phyloP scores from a whole-genome alignment of 2,797 vertebrate genomes.

The Epinephelus awoara region DNA sequence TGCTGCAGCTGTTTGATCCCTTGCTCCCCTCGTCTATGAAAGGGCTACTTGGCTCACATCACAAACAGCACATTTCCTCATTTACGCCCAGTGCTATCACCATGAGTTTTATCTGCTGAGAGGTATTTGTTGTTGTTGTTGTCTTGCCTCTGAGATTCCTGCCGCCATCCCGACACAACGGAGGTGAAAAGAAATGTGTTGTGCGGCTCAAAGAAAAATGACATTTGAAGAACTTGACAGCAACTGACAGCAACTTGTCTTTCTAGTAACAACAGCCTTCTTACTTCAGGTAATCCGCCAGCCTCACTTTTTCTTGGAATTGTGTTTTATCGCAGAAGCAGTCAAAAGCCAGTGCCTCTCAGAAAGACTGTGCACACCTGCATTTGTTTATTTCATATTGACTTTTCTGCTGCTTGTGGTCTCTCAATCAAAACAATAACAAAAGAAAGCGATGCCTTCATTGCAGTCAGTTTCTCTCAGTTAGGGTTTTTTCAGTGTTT shows the following conservation, averaged over 20 bases:
- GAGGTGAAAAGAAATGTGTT: not conserved
- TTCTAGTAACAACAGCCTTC: not conserved
- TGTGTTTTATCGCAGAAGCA: not conserved
- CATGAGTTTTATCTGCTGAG: not conserved
- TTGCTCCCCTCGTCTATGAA: constrained; percentile 8
- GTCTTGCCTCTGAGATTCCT: not conserved
- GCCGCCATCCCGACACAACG: not conserved
- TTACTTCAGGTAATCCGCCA: constrained; percentile 4
- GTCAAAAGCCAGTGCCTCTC: not conserved
- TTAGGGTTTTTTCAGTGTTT: too few relatives aligned
- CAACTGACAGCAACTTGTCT: constrained; percentile 1
- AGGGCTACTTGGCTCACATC: constrained; percentile 20
- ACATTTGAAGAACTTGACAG: constrained; percentile 12
- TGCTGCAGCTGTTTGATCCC: constrained; percentile 56
- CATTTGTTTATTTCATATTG: not conserved
- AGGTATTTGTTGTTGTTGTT: not conserved
- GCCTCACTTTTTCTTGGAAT: not conserved
- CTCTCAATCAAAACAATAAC: too few relatives aligned
- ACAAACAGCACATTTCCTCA: constrained; percentile 1
- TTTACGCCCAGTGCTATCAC: not conserved
- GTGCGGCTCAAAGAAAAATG: constrained; percentile 2
- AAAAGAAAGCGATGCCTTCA: too few relatives aligned
- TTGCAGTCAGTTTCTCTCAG: too few relatives aligned
- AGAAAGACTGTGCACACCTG: not conserved
- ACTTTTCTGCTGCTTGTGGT: too few relatives aligned